Evolutionary conservation across 2,888 invertebrate genomes (phyloP).

Genomic region (Cancer borealis): DNA sequence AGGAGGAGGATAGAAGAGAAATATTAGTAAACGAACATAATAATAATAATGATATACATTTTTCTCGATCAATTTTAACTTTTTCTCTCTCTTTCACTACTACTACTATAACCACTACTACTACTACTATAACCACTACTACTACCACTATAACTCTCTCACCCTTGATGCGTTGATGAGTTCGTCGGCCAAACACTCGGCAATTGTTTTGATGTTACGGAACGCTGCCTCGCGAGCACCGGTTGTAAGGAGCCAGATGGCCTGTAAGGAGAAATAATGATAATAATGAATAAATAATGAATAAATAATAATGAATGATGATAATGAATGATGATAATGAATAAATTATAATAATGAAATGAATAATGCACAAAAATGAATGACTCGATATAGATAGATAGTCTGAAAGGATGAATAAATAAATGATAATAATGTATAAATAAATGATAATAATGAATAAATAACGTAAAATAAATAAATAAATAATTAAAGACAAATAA

Average conservation of each 20-base stretch:
- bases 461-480: not conserved
- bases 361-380: too few species aligned
- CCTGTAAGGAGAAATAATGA: constrained; percentile 81
- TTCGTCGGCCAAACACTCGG: constrained; percentile 99
- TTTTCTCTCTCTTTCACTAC: not conserved
- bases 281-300: constrained; percentile 15
- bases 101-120: not conserved
- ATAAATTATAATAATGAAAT: not conserved
- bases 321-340: too few species aligned
- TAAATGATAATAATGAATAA: too few species aligned
- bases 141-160: not conserved
- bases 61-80: not conserved
- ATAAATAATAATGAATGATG: not conserved
- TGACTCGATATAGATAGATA: too few species aligned
- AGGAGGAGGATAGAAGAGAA: not conserved
- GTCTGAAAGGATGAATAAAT: too few species aligned
- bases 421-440: too few species aligned
- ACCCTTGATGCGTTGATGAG: constrained; percentile 98
- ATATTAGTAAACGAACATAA: not conserved
- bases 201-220: constrained; percentile 99
- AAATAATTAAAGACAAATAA: not conserved
- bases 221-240: constrained; percentile 99
- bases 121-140: not conserved
- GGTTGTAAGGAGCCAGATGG: constrained; percentile 99
- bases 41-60: not conserved